Percentiles rank a stretch among this genome's conserved stretches.
Conservation (phyloP, 2,888 invertebrate genomes). For the Melanotus villosus region DNA sequence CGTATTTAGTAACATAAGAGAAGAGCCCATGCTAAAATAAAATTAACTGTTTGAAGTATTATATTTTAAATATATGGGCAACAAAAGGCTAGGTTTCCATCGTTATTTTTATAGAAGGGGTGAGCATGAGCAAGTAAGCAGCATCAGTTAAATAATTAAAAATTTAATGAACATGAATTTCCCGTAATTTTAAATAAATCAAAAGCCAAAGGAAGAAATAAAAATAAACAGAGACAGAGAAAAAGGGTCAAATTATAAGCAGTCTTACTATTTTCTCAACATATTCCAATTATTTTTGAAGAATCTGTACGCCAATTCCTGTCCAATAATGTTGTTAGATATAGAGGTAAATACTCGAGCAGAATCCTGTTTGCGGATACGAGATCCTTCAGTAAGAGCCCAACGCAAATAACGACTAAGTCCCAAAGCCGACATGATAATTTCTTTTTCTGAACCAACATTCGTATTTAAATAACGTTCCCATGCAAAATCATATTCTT, state of each 20-base stretch:
- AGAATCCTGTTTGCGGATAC: slow-evolving; percentile 88
- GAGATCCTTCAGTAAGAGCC: slow-evolving; percentile 79
- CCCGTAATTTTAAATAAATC: no score
- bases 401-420: slow-evolving; percentile 84
- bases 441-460: slow-evolving; percentile 86
- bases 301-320: slow-evolving; percentile 85
- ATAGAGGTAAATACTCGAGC: slow-evolving; percentile 84
- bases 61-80: no score
- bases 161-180: no score
- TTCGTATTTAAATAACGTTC: slow-evolving; percentile 81
- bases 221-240: no score
- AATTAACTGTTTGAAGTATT: background rate
- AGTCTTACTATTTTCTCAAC: slow-evolving; percentile 82
- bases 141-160: no score
- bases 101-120: no score
- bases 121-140: no score
- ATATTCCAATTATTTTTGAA: slow-evolving; percentile 83
- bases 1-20: slow-evolving; percentile 78
- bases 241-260: no score
- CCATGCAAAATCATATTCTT: slow-evolving; percentile 93
- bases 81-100: no score
- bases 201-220: no score
- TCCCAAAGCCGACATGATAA: slow-evolving; percentile 83
- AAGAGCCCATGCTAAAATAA: slow-evolving; percentile 78
- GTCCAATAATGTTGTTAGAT: slow-evolving; percentile 82